Base-by-base conservation (phyloP, 2,797 vertebrate species). In the Tadarida brasiliensis region DNA sequence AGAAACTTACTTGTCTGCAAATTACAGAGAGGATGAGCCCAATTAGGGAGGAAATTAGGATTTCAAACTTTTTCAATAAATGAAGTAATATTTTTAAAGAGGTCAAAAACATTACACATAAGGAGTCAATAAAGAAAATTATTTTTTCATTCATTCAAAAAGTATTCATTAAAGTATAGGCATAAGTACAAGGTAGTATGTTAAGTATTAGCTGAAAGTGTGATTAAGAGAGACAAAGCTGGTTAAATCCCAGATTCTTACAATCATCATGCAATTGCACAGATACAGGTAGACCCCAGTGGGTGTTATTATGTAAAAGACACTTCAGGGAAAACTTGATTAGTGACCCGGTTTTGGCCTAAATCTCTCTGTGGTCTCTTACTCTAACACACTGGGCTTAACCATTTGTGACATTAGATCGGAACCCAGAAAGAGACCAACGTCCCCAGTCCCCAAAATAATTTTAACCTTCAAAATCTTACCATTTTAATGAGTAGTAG, bases 31-130 rank as follows among this genome's bases (percentile, higher is more conserved):
- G 17, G 47, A 87, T 84, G 71, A 82, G 12, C 33, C n/a, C 26
- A 93, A 12, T 93, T 82, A 35, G 15, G 24, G 49, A 91, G 26
- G 19, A 94, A 96, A 93, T 56, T 65, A 76, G 82, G 2, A 90
- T 76, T 91, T 85, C 65, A 73, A 35, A 56, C 4, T 63, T 80
- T 94, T 80, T 95, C 30, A 94, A 22, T 92, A 28, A 90, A 96
- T 88, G 26, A 96, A 84, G 77, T 92, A 63, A 92, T 80, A 78
- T 85, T 95, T 80, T 81, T 57, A 85, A 91, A 63, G 39, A 84
- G 44, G 71, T 83, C n/a, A 84, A 56, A 85, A 93, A 17, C 0
- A 71, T 94, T 90, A 24, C 3, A 74, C 63, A 76, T 76, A 82
- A 83, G 24, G 56, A 90, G 70, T 85, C 85, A 94, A 87, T 83